phyloP scores from a whole-genome alignment of 2,113 vertebrate genomes.

The Mellivora capensis region DNA sequence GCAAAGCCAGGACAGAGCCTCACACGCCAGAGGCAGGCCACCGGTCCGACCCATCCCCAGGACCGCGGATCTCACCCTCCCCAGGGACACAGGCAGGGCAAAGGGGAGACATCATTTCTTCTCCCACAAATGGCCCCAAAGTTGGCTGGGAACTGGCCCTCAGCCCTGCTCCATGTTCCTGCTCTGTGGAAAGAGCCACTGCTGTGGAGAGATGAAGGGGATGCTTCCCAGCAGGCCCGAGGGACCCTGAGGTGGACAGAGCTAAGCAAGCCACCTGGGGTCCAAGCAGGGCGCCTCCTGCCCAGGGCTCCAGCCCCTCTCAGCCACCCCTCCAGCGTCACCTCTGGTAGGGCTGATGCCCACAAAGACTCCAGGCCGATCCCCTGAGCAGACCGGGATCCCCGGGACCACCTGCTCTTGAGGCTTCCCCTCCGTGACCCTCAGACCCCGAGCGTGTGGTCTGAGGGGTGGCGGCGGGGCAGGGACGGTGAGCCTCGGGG shows the following conservation, averaged over 20 bases:
- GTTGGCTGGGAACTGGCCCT: neutral
- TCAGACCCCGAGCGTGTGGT: no score
- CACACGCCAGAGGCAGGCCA: neutral
- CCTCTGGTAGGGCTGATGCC: neutral
- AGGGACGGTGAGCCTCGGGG: neutral
- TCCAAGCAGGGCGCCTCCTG: no score
- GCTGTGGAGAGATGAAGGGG: no score
- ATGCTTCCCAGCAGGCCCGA: accelerated
- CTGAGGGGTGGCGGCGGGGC: neutral
- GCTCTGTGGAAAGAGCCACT: neutral
- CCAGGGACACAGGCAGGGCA: neutral
- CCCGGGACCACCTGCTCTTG: neutral
- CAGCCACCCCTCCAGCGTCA: neutral
- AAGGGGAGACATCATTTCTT: neutral
- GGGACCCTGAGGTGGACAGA: neutral
- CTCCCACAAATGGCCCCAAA: neutral
- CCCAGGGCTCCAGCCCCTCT: neutral
- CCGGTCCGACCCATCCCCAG: neutral
- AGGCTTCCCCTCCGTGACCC: accelerated
- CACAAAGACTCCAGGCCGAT: neutral
- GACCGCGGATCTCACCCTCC: neutral
- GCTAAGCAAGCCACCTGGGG: neutral
- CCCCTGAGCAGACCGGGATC: neutral
- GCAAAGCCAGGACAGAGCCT: neutral
- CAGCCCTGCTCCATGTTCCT: neutral